These are phyloP conservation scores for Zenarchopterus dispar DNA, from an alignment of 2,797 vertebrate species.

Conservation along the genomic window DNA sequence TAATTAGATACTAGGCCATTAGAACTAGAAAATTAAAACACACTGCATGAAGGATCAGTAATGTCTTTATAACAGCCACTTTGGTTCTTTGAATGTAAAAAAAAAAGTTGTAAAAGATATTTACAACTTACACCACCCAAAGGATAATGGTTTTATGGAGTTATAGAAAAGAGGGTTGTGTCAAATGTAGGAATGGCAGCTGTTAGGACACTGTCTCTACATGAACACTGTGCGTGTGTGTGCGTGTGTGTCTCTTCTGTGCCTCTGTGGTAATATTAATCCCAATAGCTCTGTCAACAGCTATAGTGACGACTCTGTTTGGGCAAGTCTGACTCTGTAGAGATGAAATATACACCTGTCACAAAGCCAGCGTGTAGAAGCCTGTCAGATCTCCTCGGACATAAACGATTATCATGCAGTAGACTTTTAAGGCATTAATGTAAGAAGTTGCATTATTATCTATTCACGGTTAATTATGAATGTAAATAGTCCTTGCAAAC, in stretches of 20 bases:
- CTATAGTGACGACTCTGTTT: constrained; percentile 55
- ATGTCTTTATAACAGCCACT: not conserved
- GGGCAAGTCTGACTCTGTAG: constrained; percentile 57
- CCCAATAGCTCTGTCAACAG: constrained; percentile 51
- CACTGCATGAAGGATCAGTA: not conserved
- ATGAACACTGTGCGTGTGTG: constrained; percentile 21
- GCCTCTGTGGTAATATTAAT: constrained; percentile 33
- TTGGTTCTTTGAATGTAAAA: not conserved
- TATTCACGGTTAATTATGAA: not conserved
- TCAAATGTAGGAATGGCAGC: constrained; percentile 48
- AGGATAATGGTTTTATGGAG: constrained; percentile 34
- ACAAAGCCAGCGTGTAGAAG: constrained; percentile 49
- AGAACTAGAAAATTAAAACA: no score
- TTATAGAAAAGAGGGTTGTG: constrained; percentile 41
- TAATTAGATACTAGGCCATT: not conserved
- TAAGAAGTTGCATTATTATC: constrained; percentile 25
- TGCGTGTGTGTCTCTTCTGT: constrained; percentile 5
- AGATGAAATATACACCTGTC: constrained; percentile 61
- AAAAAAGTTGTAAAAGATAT: no score
- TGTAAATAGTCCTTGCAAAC: not conserved
- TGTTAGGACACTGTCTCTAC: constrained; percentile 42
- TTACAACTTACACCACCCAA: constrained; percentile 1
- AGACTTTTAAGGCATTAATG: no score
- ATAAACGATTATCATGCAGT: constrained; percentile 17
- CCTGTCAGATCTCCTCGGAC: constrained; percentile 48